Base-by-base conservation (phyloP, 2,797 vertebrate genomes). In the Anniella stebbinsi region DNA sequence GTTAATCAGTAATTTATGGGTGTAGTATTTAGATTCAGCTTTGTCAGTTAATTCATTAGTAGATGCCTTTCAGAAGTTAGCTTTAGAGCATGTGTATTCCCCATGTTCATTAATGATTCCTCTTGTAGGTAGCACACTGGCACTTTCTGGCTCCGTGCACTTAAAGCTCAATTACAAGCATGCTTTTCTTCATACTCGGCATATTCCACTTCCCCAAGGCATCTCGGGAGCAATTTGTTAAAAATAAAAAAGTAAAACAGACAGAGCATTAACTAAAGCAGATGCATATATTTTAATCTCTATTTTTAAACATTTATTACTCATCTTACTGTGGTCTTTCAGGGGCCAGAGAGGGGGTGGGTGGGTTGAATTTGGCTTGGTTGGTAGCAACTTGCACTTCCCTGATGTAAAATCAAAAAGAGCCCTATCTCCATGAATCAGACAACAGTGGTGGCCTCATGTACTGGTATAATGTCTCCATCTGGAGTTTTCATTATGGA, bases 51-150 rank as follows among this genome's bases (percentile, higher is more conserved):
- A 88, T 96, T 94, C 91, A 88, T 85, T 92, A 95, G 90, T 80
- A 93, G 85, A 88, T 93, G 75, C 73, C 87, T 92, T 93, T 85
- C 51, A 33, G 88, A 92, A 4, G 45, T 91, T 93, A 88, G 88
- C 92, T 95, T 95, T 82, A 87, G 93, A 90, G 95, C 93, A 89
- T 92, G 87, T 57, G 77, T 93, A 91, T 92, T 94, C 88, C 94
- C 93, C 45, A 89, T 25, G 70, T 92, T 96, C 94, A 93, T 95
- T 96, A 96, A 90, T 88, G 94, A 93, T 95, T 96, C 90, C 87
- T 92, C 93, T 94, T 13, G 0, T 94, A 93, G 91, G 92, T 93
- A 80, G 94, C 75, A 84, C 33, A 90, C 91, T 93, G 91, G 87
- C 57, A 1, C 87, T 91, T 90, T 78, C 30, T 28, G 75, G 83